These are phyloP conservation scores for Linurgus olivaceus DNA, from an alignment of 2,797 vertebrate species.

Conservation along the genomic window DNA sequence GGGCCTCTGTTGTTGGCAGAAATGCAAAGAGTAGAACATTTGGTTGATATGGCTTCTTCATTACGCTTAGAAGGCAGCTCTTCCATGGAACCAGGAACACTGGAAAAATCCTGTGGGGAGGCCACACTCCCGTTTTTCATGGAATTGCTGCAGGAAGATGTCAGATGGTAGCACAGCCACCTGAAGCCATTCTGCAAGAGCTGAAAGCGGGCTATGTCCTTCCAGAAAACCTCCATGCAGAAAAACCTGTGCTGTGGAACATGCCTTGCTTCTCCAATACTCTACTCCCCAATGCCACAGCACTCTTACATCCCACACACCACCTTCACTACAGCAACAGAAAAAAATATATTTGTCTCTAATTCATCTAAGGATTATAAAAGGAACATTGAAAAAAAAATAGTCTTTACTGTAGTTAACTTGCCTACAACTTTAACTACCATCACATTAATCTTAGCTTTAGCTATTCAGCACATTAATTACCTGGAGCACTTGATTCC, in stretches of 20 bases:
- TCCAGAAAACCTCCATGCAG: not conserved
- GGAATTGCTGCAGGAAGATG: not conserved
- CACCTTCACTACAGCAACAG: not conserved
- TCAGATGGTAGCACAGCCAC: fast-evolving
- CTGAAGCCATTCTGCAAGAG: not conserved
- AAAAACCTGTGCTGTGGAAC: not conserved
- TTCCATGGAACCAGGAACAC: not conserved
- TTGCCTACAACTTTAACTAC: slow-evolving; percentile 44
- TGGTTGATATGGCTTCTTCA: not conserved
- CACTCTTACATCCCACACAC: not conserved
- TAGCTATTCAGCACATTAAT: slow-evolving; percentile 48
- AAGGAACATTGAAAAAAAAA: not conserved
- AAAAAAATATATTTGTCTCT: not conserved
- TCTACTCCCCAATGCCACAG: not conserved
- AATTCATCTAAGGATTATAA: not conserved
- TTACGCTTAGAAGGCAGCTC: not conserved
- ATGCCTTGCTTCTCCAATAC: not conserved
- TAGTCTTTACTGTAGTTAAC: slow-evolving; percentile 43
- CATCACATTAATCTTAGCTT: slow-evolving; percentile 5
- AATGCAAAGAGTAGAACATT: not conserved
- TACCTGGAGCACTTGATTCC: slow-evolving; percentile 36
- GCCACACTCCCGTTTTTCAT: not conserved
- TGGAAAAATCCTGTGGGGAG: not conserved
- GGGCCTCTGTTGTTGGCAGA: not conserved
- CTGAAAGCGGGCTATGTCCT: not conserved